Evolutionary conservation across 2,797 vertebrate genomes (phyloP), one percentile per base, ranked within the genome.

Genomic region (Vireo griseus): DNA sequence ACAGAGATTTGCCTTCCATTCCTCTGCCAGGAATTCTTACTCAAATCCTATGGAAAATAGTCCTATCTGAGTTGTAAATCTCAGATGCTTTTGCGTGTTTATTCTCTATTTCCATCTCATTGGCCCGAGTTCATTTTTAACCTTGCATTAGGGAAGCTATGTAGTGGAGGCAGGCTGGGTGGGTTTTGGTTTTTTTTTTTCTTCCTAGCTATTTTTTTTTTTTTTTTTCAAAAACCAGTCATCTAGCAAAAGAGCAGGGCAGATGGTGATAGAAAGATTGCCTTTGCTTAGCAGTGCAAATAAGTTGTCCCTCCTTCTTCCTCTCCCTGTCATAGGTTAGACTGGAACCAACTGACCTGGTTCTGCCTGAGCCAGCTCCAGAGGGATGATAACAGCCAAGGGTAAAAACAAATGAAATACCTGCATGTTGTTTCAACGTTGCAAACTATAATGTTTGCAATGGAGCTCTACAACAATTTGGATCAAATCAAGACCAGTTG

Each of bases 31-130:
- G 95, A 94, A 97, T 94, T 96, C 73, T 94, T 79, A 88, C 91
- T 90, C 82, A 95, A 96, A 97, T 96, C 92, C 92, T 91, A 94
- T 92, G 92, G 96, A 97, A 97, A 95, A 96, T 82, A 94, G 52
- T 91, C 62, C 79, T 97, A 94, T 96, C 95, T 90, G 69, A 94
- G 95, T 19, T 94, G 94, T 96, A 96, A 95, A 96, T 97, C 95
- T 95, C 69, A 94, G 94, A 81, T 91, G 85, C 59, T 94, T 96
- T 92, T 96, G 76, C 91, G 50, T 94, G 82, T 96, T 96, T 96
- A 86, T 94, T 90, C 66, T 96, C 51, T 81, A 88, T 94, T 96
- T 97, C 94, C 95, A 95, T 94, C 73, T 96, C 90, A 92, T 86
- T 96, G 93, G 92, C 63, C 45, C 0, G 5, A 91, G 91, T 94